Base-by-base conservation (phyloP, 2,797 vertebrate species). In the Hephaestus fuliginosus region DNA sequence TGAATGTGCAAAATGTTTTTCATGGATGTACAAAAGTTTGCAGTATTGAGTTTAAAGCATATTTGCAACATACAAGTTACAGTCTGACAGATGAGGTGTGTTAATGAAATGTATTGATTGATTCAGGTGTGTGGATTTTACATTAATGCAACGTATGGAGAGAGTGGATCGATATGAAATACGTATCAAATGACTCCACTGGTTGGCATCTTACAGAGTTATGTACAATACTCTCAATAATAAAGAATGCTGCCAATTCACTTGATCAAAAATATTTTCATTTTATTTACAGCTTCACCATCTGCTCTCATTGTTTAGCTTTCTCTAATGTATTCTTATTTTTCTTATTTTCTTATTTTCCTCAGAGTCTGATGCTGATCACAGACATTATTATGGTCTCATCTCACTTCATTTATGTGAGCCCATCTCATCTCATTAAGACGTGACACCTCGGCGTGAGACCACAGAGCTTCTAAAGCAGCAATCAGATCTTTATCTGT, bases 401-500 rank as follows among this genome's bases (percentile, higher is more conserved):
- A 68, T 68, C 49, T 52, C 0, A 2, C 70, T 6, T 81, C 49
- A 48, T 74, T 72, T 74, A 52, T 71, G 7, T 20, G 65, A 77
- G 55, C 33, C 14, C 15, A 13, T 36, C 28, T 17, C 33, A 22
- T 56, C 22, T 66, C 55, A 51, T 62, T 20, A 53, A 64, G 48
- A 65, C 48, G 1, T 68, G 44, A 74, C 51, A 58, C 25, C 44
- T 76, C 65, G 14, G 7, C 58, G 61, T 58, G 68, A 74, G n/a
- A 64, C 30, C 39, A 22, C 51, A 22, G 25, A 68, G 33, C 49
- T n/a, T 73, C 44, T 33, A 55, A 74, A 11, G 33, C 2, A 71
- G 67, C n/a, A 11, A 20, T 71, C 20, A 22, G 43, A 81, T 70
- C 13, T 13, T 55, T 69, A 82, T 80, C 61, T 68, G 70, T 69